Base-by-base conservation (phyloP, 2,888 invertebrate genomes). In the Andrena chrysosceles region DNA sequence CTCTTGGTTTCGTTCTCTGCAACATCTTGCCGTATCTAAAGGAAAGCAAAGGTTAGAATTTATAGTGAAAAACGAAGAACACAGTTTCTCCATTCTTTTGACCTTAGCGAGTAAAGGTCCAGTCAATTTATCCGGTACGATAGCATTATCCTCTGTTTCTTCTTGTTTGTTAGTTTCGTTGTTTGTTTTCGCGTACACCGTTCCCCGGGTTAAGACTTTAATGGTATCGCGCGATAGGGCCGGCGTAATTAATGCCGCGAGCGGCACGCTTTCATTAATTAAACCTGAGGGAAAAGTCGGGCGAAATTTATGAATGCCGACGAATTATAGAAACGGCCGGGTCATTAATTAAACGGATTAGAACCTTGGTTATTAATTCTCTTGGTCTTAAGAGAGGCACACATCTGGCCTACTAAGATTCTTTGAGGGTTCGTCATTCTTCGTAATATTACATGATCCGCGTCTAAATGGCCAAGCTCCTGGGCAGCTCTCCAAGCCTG, bases 371-470 rank as follows among this genome's bases (percentile, higher is more conserved):
- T 90, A 74, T 91, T 91, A 75, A 88, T 90, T 54, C 82, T 86
- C 23, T 86, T 87, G 56, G 87, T 86, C 72, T 91, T 91, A 23
- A 91, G 77, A 10, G 91, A 87, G 26, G 91, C 91, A 52, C 91
- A 90, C 87, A 88, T 88, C 56, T 89, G 89, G 23, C 91, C 91
- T 2, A 91, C 90, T 76, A 91, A 77, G 79, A 91, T 90, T 83
- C 91, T 88, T 71, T 91, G 91, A 56, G 85, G 80, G 85, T 91
- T 89, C 48, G 91, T 89, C 91, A 91, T 89, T 79, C 90, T 83
- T 69, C 84, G 83, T 59, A 91, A 85, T 77, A 91, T 90, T 60
- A 89, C 76, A 68, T 86, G 88, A 84, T 91, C 89, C 16, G 88
- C 84, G 76, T 91, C 88, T 66, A 83, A 83, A 75, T 84, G 68